Conservation (phyloP, 1,140 invertebrate species). For the Thaumetopoea pityocampa region DNA sequence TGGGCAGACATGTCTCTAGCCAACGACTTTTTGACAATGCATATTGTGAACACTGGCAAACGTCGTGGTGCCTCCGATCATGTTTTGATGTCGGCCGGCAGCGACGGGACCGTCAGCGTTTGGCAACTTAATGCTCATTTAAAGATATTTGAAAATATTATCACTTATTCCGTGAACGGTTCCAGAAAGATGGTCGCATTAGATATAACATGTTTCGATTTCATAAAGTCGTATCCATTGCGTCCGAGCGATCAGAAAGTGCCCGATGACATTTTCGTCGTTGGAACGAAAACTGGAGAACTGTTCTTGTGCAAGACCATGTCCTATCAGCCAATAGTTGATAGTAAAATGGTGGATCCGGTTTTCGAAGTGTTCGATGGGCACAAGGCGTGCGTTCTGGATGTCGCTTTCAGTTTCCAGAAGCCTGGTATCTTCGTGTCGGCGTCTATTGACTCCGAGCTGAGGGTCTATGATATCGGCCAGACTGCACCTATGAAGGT, state of each 20-base stretch:
- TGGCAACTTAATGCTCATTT: slow-evolving; percentile 50
- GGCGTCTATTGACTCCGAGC: slow-evolving; percentile 52
- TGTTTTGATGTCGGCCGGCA: slow-evolving; percentile 45
- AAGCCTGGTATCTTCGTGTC: slow-evolving; percentile 47
- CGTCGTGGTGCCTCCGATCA: slow-evolving; percentile 50
- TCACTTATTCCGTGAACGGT: slow-evolving; percentile 39
- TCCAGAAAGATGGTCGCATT: slow-evolving; percentile 25
- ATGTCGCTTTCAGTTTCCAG: slow-evolving; percentile 46
- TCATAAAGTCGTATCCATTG: slow-evolving; percentile 40
- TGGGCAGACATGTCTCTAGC: slow-evolving; percentile 52
- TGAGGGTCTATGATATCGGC: slow-evolving; percentile 48
- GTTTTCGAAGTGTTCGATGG: slow-evolving; percentile 43
- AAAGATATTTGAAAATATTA: slow-evolving; percentile 46
- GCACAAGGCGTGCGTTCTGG: slow-evolving; percentile 43
- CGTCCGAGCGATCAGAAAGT: slow-evolving; percentile 36
- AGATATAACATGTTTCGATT: slow-evolving; percentile 57
- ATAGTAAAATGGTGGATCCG: slow-evolving; percentile 32
- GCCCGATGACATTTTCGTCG: slow-evolving; percentile 44
- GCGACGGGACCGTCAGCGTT: slow-evolving; percentile 46
- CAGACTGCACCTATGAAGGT: slow-evolving; percentile 51
- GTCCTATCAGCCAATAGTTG: slow-evolving; percentile 4
- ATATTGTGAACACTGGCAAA: slow-evolving; percentile 46
- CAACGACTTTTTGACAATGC: slow-evolving; percentile 43
- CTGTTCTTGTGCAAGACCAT: slow-evolving; percentile 45
- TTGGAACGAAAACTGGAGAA: slow-evolving; percentile 41